Evolutionary conservation across 92 coral and sea anemone genomes (phyloP), one percentile per base, ranked within the genome.

Genomic region (Epizoanthus scotinus): DNA sequence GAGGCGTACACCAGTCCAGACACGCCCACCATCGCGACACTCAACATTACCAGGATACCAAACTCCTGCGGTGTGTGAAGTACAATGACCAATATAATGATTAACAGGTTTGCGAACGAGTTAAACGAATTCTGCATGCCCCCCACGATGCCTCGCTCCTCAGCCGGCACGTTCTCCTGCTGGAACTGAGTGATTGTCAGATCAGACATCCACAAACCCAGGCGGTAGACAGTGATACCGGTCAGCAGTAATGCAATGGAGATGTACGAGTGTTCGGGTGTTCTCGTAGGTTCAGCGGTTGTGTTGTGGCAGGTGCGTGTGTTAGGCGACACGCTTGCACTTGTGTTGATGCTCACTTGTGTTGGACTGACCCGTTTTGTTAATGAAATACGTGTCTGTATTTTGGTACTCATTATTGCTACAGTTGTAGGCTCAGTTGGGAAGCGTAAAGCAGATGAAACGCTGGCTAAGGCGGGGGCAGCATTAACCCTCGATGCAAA

Each of bases 141-240:
- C 0, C 95, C 98, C 1, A 95, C 99, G 19, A 93, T 93, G 34
- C 99, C 99, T 54, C 99, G 88, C 81, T 95, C 99, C 71, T 90
- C 90, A 54, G 90, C 94, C 0, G 95, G 84, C 24, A 95, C 87
- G 25, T 82, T 87, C 57, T 95, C 99, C 73, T 95, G 99, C 42
- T 87, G 90, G 18, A 95, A 88, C 82, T 95, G 99, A 2, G 95
- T 84, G 57, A 93, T 89, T 61, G 91, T 80, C 47, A 95, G 80
- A 71, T 95, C 99, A 6, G 98, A 86, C 89, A 91, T 62, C 99
- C 99, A 95, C 67, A 95, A 87, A 2, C 99, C 99, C 24, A 92
- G 82, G 40, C 99, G 94, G 14, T 97, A 95, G 50, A 90, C 54
- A 38, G 90, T 91, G 36, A 93, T 91, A 17, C 99, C 99, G 17